These are phyloP conservation scores for Eriosoma lanigerum DNA, from an alignment of 1,140 invertebrate genomes.

Conservation along the genomic window DNA sequence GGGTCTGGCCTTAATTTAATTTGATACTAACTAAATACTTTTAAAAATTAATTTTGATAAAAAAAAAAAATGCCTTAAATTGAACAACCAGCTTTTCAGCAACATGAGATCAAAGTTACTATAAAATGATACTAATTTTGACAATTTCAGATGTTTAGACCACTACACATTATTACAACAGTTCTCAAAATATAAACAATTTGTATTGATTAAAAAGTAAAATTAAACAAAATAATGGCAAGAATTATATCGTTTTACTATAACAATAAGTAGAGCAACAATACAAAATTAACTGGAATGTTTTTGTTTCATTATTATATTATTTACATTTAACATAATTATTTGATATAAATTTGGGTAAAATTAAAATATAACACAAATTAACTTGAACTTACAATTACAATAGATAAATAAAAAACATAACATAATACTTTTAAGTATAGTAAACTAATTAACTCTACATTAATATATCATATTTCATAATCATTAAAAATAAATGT, in stretches of 20 bases:
- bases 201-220: constrained; percentile 26
- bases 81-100: constrained; percentile 46
- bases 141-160: constrained; percentile 34
- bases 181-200: constrained; percentile 25
- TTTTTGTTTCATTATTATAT: constrained; percentile 23
- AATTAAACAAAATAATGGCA: constrained; percentile 44
- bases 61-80: constrained; percentile 42
- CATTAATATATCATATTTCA: constrained; percentile 40
- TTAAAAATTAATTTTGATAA: constrained; percentile 51
- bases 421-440: constrained; percentile 51
- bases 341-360: constrained; percentile 50
- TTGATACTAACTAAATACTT: constrained; percentile 37
- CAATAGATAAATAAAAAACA: constrained; percentile 52
- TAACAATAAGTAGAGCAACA: constrained; percentile 38
- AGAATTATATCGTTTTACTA: constrained; percentile 42
- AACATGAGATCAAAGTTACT: constrained; percentile 50
- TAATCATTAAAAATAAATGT: constrained; percentile 36
- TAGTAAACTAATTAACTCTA: constrained; percentile 48
- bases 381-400: constrained; percentile 50
- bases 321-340: constrained; percentile 51
- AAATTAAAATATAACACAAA: constrained; percentile 49
- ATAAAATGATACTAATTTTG: constrained; percentile 48
- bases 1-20: constrained; percentile 39
- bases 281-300: constrained; percentile 45
- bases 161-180: constrained; percentile 25